Conservation (phyloP, 1,140 invertebrate genomes). For the Magallana angulata region DNA sequence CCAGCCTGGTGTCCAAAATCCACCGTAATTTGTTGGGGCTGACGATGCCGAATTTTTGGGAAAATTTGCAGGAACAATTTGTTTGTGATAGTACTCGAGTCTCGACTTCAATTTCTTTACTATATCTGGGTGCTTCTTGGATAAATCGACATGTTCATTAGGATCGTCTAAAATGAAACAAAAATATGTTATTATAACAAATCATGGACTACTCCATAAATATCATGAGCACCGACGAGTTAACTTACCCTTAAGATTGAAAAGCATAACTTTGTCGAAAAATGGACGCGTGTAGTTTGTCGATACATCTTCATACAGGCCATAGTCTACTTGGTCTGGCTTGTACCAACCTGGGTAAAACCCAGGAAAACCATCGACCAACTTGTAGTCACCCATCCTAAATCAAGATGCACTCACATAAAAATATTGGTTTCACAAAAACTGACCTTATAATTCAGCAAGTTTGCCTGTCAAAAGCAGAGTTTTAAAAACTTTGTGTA, state of each 20-base stretch:
- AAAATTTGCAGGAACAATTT: conserved; percentile 58
- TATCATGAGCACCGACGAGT: too few relatives aligned
- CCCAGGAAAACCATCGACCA: conserved; percentile 60
- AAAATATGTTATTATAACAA: too few relatives aligned
- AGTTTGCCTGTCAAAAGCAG: too few relatives aligned
- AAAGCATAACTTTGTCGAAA: conserved; percentile 24
- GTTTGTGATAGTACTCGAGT: conserved; percentile 56
- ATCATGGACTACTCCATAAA: too few relatives aligned
- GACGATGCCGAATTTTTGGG: conserved; percentile 40
- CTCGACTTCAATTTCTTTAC: conserved; percentile 51
- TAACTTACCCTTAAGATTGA: conserved; percentile 29
- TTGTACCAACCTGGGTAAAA: conserved; percentile 60
- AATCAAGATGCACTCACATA: not conserved
- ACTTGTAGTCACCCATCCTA: conserved; percentile 60
- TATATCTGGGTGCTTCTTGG: conserved; percentile 48
- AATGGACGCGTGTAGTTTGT: not conserved
- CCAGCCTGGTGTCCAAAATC: conserved; percentile 64
- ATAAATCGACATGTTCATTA: conserved; percentile 57
- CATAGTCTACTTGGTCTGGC: conserved; percentile 25
- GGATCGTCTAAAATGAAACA: conserved; percentile 59
- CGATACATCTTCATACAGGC: not conserved
- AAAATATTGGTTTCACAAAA: too few relatives aligned
- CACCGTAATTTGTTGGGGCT: conserved; percentile 53
- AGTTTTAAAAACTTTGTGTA: too few relatives aligned
- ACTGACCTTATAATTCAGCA: too few relatives aligned